These are phyloP conservation scores for Drosophila quinaria DNA, from an alignment of 2,888 invertebrate species.

Conservation along the genomic window DNA sequence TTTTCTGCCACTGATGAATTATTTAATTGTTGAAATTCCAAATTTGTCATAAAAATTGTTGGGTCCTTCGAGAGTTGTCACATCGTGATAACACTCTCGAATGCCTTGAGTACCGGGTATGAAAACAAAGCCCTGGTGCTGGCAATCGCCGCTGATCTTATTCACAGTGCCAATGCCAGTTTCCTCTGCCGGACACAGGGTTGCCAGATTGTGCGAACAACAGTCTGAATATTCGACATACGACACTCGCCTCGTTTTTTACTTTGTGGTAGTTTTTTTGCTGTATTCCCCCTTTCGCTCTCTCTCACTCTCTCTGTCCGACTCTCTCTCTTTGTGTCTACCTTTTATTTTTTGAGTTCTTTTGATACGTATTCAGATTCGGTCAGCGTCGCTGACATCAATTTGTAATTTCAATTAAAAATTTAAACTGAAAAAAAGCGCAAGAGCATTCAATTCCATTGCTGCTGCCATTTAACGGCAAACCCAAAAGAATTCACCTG, in stretches of 20 bases:
- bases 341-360: slow-evolving; percentile 15
- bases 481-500: slow-evolving; percentile 41
- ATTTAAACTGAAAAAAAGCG: slow-evolving; percentile 59
- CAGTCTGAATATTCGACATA: slow-evolving; percentile 15
- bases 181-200: slow-evolving; percentile 3
- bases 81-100: not conserved
- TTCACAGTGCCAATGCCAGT: slow-evolving; percentile 8
- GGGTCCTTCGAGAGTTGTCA: not conserved
- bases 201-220: slow-evolving; percentile 20
- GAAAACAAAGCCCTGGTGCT: slow-evolving; percentile 17
- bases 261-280: slow-evolving; percentile 1
- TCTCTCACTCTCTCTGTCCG: not conserved
- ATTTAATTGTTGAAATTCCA: no score
- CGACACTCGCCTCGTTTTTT: slow-evolving; percentile 20
- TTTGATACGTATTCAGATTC: slow-evolving; percentile 40
- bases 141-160: slow-evolving; percentile 64
- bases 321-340: not conserved
- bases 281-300: not conserved
- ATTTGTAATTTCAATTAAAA: slow-evolving; percentile 78
- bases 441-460: slow-evolving; percentile 55
- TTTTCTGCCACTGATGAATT: no score
- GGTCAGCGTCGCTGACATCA: slow-evolving; percentile 61
- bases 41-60: no score
- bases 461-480: slow-evolving; percentile 55
- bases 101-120: not conserved